phyloP scores from a whole-genome alignment of 2,113 vertebrate species.

The Sinosuthora webbiana region DNA sequence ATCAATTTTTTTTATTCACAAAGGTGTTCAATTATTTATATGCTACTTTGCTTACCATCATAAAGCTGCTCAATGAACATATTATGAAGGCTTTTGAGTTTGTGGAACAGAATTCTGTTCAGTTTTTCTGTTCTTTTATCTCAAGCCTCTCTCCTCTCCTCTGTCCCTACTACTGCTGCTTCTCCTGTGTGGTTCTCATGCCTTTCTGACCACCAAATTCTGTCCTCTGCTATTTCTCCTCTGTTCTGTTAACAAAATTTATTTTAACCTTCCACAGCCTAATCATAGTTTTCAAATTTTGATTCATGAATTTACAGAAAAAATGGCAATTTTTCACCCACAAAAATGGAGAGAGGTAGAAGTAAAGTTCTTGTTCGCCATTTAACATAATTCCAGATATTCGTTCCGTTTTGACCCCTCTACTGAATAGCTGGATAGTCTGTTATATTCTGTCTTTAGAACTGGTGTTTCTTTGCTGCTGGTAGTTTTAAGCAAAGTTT shows the following conservation, averaged over 20 bases:
- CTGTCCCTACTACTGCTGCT: neutral
- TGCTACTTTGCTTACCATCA: neutral
- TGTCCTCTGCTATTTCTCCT: neutral
- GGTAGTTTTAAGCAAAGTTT: neutral
- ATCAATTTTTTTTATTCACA: neutral
- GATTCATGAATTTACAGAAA: neutral
- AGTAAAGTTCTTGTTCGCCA: neutral
- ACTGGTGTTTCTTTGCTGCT: neutral
- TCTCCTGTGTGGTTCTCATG: neutral
- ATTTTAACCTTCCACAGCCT: neutral
- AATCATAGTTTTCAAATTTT: neutral
- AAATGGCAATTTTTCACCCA: neutral
- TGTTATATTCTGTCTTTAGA: neutral
- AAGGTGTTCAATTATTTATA: slow-evolving; percentile 9
- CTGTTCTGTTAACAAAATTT: neutral
- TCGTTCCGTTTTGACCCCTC: neutral
- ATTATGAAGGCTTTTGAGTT: neutral
- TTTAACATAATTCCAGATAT: neutral
- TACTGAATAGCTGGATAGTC: neutral
- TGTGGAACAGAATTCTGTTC: neutral
- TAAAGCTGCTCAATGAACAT: neutral
- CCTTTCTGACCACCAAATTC: neutral
- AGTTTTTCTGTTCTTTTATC: neutral
- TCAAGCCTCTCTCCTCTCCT: neutral
- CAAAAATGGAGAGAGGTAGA: neutral